A percentile compares a stretch with the other conserved stretches of the same genome.
phyloP scores from a whole-genome alignment of 2,797 vertebrate genomes.

The Gallirallus australis region DNA sequence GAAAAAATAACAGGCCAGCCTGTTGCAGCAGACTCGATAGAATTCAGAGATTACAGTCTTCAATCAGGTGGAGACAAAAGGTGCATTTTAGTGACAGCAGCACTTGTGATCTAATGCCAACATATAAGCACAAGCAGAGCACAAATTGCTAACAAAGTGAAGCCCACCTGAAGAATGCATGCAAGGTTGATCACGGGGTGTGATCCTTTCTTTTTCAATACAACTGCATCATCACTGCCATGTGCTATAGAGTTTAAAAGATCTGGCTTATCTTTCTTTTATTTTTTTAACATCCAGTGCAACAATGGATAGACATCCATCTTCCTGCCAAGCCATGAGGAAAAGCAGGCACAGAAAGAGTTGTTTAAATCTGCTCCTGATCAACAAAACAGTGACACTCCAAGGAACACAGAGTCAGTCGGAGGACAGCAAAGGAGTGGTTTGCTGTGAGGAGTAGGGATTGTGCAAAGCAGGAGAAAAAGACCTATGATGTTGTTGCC shows the following conservation, averaged over 20 bases:
- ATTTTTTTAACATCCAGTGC: background rate
- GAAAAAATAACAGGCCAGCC: background rate
- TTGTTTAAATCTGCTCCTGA: background rate
- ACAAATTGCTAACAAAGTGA: background rate
- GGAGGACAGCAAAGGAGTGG: background rate
- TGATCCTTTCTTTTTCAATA: background rate
- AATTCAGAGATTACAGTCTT: background rate
- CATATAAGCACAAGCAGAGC: background rate
- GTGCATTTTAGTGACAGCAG: background rate
- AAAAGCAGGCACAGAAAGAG: background rate
- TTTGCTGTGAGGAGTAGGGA: background rate
- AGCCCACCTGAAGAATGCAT: background rate
- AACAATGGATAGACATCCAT: background rate
- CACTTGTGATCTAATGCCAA: background rate
- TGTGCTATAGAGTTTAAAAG: background rate
- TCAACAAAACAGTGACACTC: background rate
- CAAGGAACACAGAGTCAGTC: background rate
- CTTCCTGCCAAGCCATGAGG: background rate
- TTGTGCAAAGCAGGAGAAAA: background rate
- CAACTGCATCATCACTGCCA: background rate
- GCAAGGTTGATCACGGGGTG: background rate
- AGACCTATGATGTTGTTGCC: background rate
- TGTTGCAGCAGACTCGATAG: background rate
- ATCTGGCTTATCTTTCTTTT: accelerated
- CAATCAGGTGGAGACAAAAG: background rate